These are phyloP conservation scores for Parnassius orleans DNA, from an alignment of 2,888 invertebrate species.

Conservation along the genomic window DNA sequence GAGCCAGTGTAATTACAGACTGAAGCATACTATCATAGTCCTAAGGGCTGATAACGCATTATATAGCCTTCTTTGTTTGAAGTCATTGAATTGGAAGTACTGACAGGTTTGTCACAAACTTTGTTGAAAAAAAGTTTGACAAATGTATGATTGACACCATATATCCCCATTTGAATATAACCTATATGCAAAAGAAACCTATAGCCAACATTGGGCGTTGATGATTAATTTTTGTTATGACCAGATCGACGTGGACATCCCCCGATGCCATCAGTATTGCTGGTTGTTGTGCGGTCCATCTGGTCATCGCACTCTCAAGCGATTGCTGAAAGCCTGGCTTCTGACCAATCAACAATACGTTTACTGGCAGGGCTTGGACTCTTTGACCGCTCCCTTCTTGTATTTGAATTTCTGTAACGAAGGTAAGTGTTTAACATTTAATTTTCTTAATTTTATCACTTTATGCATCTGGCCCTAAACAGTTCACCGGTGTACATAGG, in stretches of 20 bases:
- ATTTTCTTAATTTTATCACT: neutral
- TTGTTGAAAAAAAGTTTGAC: too few relatives aligned
- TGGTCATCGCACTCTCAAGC: conserved; percentile 94
- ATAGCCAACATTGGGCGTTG: too few relatives aligned
- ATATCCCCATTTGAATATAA: too few relatives aligned
- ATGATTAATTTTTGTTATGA: conserved; percentile 29
- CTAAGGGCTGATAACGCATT: too few relatives aligned
- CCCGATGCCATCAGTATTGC: conserved; percentile 99
- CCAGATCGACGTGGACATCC: conserved; percentile 99
- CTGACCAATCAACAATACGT: conserved; percentile 96
- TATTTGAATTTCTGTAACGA: conserved; percentile 98
- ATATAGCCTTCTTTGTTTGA: too few relatives aligned
- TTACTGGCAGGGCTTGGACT: conserved; percentile 99
- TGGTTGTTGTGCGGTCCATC: conserved; percentile 96
- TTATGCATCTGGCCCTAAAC: too few relatives aligned
- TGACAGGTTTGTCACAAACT: too few relatives aligned
- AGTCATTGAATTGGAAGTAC: neutral
- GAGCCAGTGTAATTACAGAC: too few relatives aligned
- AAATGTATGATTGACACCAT: too few relatives aligned
- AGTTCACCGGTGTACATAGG: too few relatives aligned
- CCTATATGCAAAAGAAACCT: too few relatives aligned
- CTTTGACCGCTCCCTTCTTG: conserved; percentile 97
- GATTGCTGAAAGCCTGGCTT: conserved; percentile 98
- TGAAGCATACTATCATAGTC: too few relatives aligned
- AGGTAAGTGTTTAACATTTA: conserved; percentile 76